Conservation (phyloP, 2,113 vertebrate genomes). For the Origma solitaria region DNA sequence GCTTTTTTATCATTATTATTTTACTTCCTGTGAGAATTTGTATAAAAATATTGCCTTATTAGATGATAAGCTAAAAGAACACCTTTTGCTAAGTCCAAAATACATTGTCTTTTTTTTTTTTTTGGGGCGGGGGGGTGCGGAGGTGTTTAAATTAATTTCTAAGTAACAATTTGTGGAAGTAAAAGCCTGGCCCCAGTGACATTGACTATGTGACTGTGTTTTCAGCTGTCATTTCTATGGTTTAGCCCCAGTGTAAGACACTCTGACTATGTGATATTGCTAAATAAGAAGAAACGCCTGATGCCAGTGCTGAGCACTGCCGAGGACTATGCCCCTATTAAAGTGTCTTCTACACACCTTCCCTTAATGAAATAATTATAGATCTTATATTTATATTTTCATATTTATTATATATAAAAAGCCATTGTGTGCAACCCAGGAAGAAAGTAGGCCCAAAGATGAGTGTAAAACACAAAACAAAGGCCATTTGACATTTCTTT, state of each 20-base stretch:
- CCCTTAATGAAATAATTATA: not conserved
- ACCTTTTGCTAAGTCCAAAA: not conserved
- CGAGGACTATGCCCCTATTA: not conserved
- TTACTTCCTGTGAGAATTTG: not conserved
- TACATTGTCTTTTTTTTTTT: not conserved
- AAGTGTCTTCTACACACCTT: not conserved
- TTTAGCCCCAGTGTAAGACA: not conserved
- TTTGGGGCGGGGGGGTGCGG: too few relatives aligned
- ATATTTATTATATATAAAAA: not conserved
- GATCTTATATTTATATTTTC: not conserved
- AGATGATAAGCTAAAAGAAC: not conserved
- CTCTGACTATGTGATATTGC: not conserved
- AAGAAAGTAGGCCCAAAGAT: not conserved
- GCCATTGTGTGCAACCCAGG: not conserved
- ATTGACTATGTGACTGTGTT: not conserved
- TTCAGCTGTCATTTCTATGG: not conserved
- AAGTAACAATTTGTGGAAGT: not conserved
- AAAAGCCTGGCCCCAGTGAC: not conserved
- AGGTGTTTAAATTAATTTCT: not conserved
- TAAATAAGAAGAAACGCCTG: not conserved
- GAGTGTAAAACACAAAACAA: not conserved
- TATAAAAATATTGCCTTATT: not conserved
- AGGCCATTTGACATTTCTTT: not conserved
- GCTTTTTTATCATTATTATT: not conserved
- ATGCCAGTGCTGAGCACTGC: not conserved